phyloP scores from a whole-genome alignment of 2,113 vertebrate species.

The Pyrgilauda ruficollis region DNA sequence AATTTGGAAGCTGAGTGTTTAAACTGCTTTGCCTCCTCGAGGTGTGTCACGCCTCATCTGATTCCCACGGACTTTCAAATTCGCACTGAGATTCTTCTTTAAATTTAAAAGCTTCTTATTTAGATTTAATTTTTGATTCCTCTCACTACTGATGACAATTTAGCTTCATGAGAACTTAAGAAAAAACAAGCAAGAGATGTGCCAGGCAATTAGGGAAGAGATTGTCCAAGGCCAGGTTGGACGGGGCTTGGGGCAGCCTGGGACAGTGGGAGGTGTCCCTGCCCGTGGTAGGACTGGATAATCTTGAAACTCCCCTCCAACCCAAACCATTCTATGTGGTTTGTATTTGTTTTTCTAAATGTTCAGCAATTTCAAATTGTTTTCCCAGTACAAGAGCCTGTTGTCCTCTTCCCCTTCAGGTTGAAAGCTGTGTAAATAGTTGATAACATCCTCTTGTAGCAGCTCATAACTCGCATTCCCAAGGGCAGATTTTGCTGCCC shows the following conservation, averaged over 20 bases:
- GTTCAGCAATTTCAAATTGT: not conserved
- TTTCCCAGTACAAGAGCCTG: not conserved
- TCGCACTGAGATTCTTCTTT: not conserved
- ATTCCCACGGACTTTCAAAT: not conserved
- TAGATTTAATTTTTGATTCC: not conserved
- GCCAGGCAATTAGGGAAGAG: not conserved
- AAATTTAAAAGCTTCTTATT: not conserved
- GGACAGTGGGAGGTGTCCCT: not conserved
- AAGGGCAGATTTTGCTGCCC: conserved; percentile 16
- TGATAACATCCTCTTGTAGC: not conserved
- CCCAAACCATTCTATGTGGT: not conserved
- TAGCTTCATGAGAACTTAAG: not conserved
- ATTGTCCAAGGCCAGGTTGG: not conserved
- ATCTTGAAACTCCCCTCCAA: not conserved
- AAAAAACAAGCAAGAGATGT: not conserved
- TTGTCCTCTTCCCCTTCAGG: not conserved
- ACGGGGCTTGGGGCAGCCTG: rapidly evolving
- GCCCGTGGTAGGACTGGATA: not conserved
- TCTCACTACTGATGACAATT: not conserved
- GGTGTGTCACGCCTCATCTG: not conserved
- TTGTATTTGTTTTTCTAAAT: not conserved
- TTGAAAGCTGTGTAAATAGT: not conserved
- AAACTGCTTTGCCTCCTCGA: not conserved
- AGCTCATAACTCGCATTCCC: not conserved
- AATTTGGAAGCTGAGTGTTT: not conserved